These are phyloP conservation scores for Dinocampus coccinellae DNA, from an alignment of 2,888 invertebrate species.

Conservation along the genomic window DNA sequence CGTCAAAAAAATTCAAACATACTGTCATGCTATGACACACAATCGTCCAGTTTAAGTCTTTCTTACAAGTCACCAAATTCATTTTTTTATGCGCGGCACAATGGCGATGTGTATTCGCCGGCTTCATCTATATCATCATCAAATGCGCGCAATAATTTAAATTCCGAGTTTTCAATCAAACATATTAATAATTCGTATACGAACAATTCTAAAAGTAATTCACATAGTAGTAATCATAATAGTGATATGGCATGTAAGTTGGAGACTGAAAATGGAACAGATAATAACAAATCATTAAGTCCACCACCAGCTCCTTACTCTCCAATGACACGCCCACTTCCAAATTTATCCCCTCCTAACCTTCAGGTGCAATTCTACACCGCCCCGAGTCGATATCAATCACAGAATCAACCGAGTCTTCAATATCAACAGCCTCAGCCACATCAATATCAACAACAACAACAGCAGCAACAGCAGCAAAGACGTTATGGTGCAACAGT, in stretches of 20 bases:
- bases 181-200: background rate
- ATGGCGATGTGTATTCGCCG: background rate
- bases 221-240: conserved; percentile 31
- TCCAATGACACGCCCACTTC: conserved; percentile 61
- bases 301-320: conserved; percentile 60
- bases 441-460: conserved; percentile 47
- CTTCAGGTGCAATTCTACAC: conserved; percentile 65
- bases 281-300: conserved; percentile 51
- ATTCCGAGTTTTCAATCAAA: conserved; percentile 12
- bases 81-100: background rate
- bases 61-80: background rate
- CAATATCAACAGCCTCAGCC: conserved; percentile 53
- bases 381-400: conserved; percentile 42
- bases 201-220: conserved; percentile 10
- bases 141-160: background rate
- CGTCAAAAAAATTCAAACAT: background rate
- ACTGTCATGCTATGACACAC: background rate
- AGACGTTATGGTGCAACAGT: conserved; percentile 16
- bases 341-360: conserved; percentile 62
- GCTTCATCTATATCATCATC: background rate
- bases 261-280: conserved; percentile 19
- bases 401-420: conserved; percentile 48
- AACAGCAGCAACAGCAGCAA: conserved; percentile 51
- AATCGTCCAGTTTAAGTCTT: background rate
- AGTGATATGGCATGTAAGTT: background rate